Evolutionary conservation across 2,797 vertebrate genomes (phyloP), one percentile per base, ranked within the genome.

Genomic region (Eupleurogrammus muticus): DNA sequence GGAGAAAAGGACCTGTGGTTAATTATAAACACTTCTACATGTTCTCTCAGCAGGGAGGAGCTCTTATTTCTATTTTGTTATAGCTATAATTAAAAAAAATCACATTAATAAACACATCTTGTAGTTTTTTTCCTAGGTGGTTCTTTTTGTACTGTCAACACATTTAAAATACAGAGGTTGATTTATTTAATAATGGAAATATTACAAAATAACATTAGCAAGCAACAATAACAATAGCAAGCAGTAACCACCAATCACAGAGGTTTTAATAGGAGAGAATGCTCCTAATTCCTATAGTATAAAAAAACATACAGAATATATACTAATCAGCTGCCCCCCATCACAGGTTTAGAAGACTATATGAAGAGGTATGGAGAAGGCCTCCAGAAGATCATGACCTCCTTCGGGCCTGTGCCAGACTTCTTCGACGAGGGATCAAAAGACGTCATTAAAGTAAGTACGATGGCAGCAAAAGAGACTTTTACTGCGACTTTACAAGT

Each of bases 321-420:
- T 13, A 42, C 28, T 59, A 24, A 75, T 53, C 58, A 13, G 4
- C 44, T 72, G 36, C 62, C 28, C 35, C 75, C 77, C 52, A n/a
- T n/a, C 9, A 64, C 93, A 99, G 98, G 97, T 80, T 80, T 97
- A 74, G 81, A 92, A 32, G 96, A 94, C 90, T 99, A 99, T 38
- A 96, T 97, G 42, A 93, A 93, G 69, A 94, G 96, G 19, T 99
- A 99, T 11, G 85, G 92, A 1, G 93, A 93, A 48, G 95, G 96
- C 46, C 96, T 99, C 66, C 93, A 24, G 35, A 94, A 85, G 62
- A 93, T 99, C 66, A 90, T 98, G 69, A 91, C 73, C 67, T 94
- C 94, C 35, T 98, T 96, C 49, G 97, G 97, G n/a, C 94, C 97
- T 1, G 76, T 96, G 60, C 97, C 97, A 47, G 93, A 96, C 61